Evolutionary conservation across 2,888 invertebrate species (phyloP), one percentile per base, ranked within the genome.

Genomic region (Odiellus spinosus): DNA sequence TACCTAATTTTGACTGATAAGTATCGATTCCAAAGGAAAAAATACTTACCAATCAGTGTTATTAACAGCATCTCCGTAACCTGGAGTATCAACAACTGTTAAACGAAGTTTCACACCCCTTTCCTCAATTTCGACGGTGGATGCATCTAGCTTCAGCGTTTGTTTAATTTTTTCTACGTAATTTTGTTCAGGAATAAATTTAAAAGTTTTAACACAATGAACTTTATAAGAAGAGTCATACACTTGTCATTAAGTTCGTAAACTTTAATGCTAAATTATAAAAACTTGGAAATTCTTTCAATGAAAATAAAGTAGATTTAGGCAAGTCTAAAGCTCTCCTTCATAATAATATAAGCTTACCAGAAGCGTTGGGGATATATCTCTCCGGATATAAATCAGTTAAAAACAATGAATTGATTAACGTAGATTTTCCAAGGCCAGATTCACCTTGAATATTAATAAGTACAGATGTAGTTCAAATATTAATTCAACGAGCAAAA

Each of bases 81-180:
- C 93, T 0, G 93, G 93, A 4, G 93, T 93, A 66, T 95, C 93
- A 1, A 93, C 90, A 11, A 66, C 88, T 0, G 93, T 93, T 48
- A 93, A 70, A 36, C 91, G 76, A 44, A 93, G 71, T 63, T 91
- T 91, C 0, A 93, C 91, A 1, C 93, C 93, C 50, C 87, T 73
- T 65, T 93, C 93, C 68, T 93, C 93, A 54, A 95, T 93, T 70
- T 95, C 93, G 8, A 93, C 85, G 32, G 93, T 90, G 2, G 90
- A 90, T 33, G 91, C 90, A 63, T 91, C 91, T 41, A 95, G 70
- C 64, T 86, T 83, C 1, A 95, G 88, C 0, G 91, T 93, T 39
- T 49, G 47, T 21, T 55, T 48, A 19, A 55, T 34, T 41, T 51
- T 46, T 18, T 56, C 53, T 49, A 40, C 8, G 47, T 36, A 17